phyloP scores from a whole-genome alignment of 2,888 invertebrate species.

The Drosophila quasianomalipes region DNA sequence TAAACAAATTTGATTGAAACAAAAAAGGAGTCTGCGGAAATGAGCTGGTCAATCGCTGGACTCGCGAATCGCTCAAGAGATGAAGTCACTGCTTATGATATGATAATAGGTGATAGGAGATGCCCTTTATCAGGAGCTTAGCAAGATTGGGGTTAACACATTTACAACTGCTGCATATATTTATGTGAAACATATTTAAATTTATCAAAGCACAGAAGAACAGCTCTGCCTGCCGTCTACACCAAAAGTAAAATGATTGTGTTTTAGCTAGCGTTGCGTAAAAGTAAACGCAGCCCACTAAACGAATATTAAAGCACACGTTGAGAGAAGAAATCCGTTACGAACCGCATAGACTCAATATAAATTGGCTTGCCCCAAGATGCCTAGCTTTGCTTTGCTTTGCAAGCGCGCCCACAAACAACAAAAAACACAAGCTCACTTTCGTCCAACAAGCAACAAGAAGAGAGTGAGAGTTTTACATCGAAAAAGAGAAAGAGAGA shows the following conservation, averaged over 20 bases:
- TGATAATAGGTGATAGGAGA: neutral
- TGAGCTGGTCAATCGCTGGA: neutral
- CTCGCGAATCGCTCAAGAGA: neutral
- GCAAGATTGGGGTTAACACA: neutral
- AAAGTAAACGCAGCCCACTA: neutral
- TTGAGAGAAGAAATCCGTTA: conserved; percentile 11
- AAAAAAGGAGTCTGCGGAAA: neutral
- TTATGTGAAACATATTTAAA: neutral
- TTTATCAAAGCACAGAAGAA: neutral
- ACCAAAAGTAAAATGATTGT: neutral
- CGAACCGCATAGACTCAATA: conserved; percentile 49
- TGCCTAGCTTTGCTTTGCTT: conserved; percentile 32
- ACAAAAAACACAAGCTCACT: conserved; percentile 18
- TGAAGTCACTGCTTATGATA: neutral
- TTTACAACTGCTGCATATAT: neutral
- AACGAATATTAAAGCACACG: neutral
- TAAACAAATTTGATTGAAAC: neutral
- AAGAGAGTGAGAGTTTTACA: conserved; percentile 52
- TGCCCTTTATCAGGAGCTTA: neutral
- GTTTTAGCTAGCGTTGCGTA: neutral
- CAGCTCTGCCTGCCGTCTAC: neutral
- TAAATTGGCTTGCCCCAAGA: conserved; percentile 48
- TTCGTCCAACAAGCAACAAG: conserved; percentile 26
- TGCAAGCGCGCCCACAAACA: conserved; percentile 48
- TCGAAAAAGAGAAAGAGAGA: conserved; percentile 25